Evolutionary conservation across 2,113 vertebrate genomes (phyloP).

Genomic region (Platycercus adscitus): DNA sequence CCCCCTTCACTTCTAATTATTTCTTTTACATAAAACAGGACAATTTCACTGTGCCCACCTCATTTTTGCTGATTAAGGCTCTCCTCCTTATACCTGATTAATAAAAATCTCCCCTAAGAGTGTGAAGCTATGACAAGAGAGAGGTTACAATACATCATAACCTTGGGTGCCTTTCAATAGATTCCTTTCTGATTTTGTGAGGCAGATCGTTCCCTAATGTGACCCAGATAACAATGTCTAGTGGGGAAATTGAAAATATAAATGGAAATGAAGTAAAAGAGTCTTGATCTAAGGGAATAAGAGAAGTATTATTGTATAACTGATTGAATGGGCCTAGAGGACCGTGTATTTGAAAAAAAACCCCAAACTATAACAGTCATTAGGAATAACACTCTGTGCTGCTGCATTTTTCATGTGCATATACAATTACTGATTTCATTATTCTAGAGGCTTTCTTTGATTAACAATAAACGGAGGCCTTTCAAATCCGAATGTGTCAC

Average conservation of each 20-base stretch:
- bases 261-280: slow-evolving; percentile 85
- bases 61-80: slow-evolving; percentile 73
- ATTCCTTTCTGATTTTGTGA: slow-evolving; percentile 75
- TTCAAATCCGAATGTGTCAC: slow-evolving; percentile 68
- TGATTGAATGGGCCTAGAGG: slow-evolving; percentile 74
- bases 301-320: slow-evolving; percentile 77
- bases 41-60: background rate
- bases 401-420: slow-evolving; percentile 69
- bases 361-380: slow-evolving; percentile 55
- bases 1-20: slow-evolving; percentile 69
- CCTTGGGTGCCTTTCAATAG: slow-evolving; percentile 74
- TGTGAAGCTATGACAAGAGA: slow-evolving; percentile 59
- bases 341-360: slow-evolving; percentile 58
- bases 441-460: slow-evolving; percentile 73
- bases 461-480: slow-evolving; percentile 73
- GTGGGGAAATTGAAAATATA: slow-evolving; percentile 83
- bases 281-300: slow-evolving; percentile 73
- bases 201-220: slow-evolving; percentile 76
- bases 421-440: slow-evolving; percentile 72
- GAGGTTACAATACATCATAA: slow-evolving; percentile 72
- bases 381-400: slow-evolving; percentile 65
- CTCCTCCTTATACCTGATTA: slow-evolving; percentile 52
- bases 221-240: slow-evolving; percentile 86
- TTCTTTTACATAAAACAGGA: slow-evolving; percentile 62
- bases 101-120: slow-evolving; percentile 66